These are phyloP conservation scores for Apostichopus parvimensis DNA, from an alignment of 35 echinoderm and acorn worm genomes.

Conservation along the genomic window DNA sequence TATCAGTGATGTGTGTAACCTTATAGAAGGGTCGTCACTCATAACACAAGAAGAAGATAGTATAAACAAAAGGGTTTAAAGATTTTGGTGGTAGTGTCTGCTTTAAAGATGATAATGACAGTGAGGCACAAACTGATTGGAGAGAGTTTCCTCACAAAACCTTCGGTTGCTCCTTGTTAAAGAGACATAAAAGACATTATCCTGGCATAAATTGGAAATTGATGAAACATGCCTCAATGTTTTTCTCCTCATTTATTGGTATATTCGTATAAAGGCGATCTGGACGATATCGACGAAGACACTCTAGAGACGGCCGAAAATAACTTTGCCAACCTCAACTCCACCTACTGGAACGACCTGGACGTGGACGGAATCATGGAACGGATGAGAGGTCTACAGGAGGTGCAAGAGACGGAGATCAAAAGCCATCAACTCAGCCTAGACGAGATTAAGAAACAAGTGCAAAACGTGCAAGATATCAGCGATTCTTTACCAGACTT, in stretches of 20 bases:
- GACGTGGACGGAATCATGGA: constrained; percentile 67
- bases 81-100: too few species aligned
- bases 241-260: neutral
- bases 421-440: constrained; percentile 56
- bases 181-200: too few species aligned
- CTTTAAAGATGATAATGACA: too few species aligned
- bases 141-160: too few species aligned
- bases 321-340: constrained; percentile 70
- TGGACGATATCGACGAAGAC: constrained; percentile 51
- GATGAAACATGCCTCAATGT: neutral
- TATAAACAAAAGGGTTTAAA: too few species aligned
- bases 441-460: constrained; percentile 67
- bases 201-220: too few species aligned
- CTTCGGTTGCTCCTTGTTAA: too few species aligned
- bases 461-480: constrained; percentile 61
- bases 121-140: too few species aligned
- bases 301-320: constrained; percentile 54
- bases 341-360: constrained; percentile 62
- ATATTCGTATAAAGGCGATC: constrained; percentile 26
- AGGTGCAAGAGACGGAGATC: constrained; percentile 62
- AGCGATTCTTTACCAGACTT: constrained; percentile 79
- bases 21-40: too few species aligned
- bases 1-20: too few species aligned
- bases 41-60: too few species aligned
- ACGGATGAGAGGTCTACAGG: constrained; percentile 27